A percentile compares a stretch with the other conserved stretches of the same genome.
phyloP scores from a whole-genome alignment of 2,113 vertebrate genomes.

The Phycodurus eques region DNA sequence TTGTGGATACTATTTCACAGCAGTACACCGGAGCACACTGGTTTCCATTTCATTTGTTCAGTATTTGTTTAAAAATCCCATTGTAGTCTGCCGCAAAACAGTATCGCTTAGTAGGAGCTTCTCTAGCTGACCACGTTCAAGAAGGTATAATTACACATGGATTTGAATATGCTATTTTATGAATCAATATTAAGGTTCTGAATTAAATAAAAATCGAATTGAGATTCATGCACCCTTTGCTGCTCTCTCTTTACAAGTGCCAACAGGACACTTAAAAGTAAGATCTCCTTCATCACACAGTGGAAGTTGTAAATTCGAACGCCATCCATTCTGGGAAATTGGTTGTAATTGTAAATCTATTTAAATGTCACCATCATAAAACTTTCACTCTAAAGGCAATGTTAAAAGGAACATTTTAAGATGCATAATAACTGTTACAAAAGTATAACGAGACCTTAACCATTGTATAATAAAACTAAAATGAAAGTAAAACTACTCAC shows the following conservation, averaged over 20 bases:
- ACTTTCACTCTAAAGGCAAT: not conserved
- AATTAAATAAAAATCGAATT: slow-evolving; percentile 39
- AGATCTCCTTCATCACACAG: not conserved
- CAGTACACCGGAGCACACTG: slow-evolving; percentile 48
- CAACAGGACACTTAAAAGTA: not conserved
- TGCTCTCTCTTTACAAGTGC: not conserved
- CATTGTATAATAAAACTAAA: not conserved
- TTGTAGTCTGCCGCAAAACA: slow-evolving; percentile 43
- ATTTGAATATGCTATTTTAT: slow-evolving; percentile 20
- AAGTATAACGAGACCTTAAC: not conserved
- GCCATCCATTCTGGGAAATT: not conserved
- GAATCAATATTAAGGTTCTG: slow-evolving; percentile 16
- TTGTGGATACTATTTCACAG: slow-evolving; percentile 64
- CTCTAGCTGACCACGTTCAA: slow-evolving; percentile 44
- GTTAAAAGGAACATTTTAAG: not conserved
- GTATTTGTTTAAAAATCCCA: slow-evolving; percentile 59
- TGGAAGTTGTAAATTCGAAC: not conserved
- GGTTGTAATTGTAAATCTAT: not conserved
- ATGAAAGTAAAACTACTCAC: too few species aligned
- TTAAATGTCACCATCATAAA: not conserved
- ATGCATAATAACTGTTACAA: too few species aligned
- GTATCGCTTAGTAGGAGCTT: slow-evolving; percentile 36
- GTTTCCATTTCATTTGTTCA: slow-evolving; percentile 61
- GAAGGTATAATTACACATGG: slow-evolving; percentile 33
- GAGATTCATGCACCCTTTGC: not conserved